These are phyloP conservation scores for Cepaea hortensis DNA, from an alignment of 2,888 invertebrate species.

Conservation along the genomic window DNA sequence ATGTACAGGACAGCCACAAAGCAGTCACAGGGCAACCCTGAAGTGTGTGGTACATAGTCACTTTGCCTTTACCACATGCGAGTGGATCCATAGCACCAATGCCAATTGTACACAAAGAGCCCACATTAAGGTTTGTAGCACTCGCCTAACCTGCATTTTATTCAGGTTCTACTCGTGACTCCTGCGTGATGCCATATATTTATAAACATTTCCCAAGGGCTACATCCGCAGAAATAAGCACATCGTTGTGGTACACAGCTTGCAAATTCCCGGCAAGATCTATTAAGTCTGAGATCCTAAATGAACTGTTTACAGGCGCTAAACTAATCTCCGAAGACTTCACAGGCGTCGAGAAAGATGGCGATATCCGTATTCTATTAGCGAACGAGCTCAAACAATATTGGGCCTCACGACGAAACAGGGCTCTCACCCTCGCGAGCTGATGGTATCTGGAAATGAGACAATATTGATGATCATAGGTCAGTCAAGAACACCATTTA, in stretches of 20 bases:
- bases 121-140: too few relatives aligned
- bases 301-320: conserved; percentile 1
- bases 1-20: neutral
- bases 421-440: conserved; percentile 17
- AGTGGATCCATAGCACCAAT: too few relatives aligned
- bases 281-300: neutral
- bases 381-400: conserved; percentile 42
- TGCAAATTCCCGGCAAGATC: conserved; percentile 1
- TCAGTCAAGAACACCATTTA: conserved; percentile 24
- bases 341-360: conserved; percentile 11
- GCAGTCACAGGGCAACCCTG: neutral
- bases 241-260: neutral
- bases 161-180: conserved; percentile 12
- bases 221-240: conserved; percentile 17
- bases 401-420: conserved; percentile 28
- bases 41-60: too few relatives aligned
- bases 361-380: neutral
- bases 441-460: conserved; percentile 18
- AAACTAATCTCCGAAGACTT: conserved; percentile 9
- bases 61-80: too few relatives aligned
- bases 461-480: conserved; percentile 36
- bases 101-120: too few relatives aligned
- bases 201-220: neutral
- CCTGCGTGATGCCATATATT: conserved; percentile 31
- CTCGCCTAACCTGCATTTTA: too few relatives aligned